Evolutionary conservation across 2,888 invertebrate species (phyloP).

Genomic region (Cancer borealis): DNA sequence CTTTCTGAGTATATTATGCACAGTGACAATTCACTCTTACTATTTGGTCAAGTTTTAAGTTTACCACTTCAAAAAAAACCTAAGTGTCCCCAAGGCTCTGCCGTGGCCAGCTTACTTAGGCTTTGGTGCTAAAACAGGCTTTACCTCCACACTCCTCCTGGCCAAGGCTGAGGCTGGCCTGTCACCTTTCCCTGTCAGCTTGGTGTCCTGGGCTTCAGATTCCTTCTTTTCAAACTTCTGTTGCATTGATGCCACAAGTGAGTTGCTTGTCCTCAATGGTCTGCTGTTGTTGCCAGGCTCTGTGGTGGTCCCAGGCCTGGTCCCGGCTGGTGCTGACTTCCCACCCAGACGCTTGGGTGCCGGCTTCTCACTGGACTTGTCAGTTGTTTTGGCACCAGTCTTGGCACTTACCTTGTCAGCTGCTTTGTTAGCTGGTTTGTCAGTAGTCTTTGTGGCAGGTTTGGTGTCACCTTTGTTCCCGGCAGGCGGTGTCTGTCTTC

Average conservation of each 20-base stretch:
- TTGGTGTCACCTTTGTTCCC: conserved; percentile 51
- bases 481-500: conserved; percentile 10
- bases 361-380: conserved; percentile 50
- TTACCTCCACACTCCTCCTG: conserved; percentile 63
- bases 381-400: not conserved
- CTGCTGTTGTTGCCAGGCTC: conserved; percentile 25
- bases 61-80: not conserved
- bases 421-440: conserved; percentile 49
- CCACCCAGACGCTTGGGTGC: conserved; percentile 49
- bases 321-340: conserved; percentile 47
- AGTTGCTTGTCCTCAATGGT: conserved; percentile 56
- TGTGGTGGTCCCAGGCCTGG: conserved; percentile 1
- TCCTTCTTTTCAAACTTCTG: conserved; percentile 77
- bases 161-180: conserved; percentile 48
- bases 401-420: conserved; percentile 51
- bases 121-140: conserved; percentile 66
- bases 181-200: conserved; percentile 28
- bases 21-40: not conserved
- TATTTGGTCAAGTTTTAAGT: not conserved
- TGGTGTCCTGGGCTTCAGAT: conserved; percentile 63
- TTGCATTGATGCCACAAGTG: conserved; percentile 75
- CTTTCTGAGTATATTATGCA: not conserved
- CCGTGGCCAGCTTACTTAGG: conserved; percentile 54
- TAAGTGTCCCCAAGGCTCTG: not conserved
- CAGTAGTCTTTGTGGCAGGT: not conserved